These are phyloP conservation scores for Diorhabda sublineata DNA, from an alignment of 1,140 invertebrate genomes.

Conservation along the genomic window DNA sequence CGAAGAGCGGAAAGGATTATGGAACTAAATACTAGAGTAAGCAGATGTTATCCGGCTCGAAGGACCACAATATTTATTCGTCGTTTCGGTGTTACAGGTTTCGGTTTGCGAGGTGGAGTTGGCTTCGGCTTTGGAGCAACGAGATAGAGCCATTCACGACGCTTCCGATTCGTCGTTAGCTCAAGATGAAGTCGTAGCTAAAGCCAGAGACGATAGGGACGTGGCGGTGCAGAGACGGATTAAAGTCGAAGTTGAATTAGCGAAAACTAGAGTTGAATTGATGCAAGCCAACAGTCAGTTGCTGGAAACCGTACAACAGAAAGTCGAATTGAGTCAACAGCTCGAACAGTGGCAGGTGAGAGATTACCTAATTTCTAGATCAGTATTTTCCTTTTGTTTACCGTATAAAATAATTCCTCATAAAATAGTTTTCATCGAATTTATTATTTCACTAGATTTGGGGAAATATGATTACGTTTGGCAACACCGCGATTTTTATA, in stretches of 20 bases:
- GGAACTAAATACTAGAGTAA: conserved; percentile 75
- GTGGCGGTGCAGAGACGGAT: conserved; percentile 84
- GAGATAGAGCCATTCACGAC: conserved; percentile 73
- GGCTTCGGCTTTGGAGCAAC: conserved; percentile 71
- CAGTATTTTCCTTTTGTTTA: too few relatives aligned
- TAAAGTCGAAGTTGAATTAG: conserved; percentile 79
- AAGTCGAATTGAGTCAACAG: conserved; percentile 90
- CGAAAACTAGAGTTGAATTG: conserved; percentile 83
- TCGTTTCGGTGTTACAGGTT: conserved; percentile 50
- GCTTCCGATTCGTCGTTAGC: conserved; percentile 61
- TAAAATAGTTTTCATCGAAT: too few relatives aligned
- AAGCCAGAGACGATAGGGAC: conserved; percentile 80
- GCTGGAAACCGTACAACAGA: conserved; percentile 91
- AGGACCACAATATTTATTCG: neutral
- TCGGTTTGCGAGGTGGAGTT: conserved; percentile 80
- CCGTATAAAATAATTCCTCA: too few relatives aligned
- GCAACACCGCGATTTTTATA: too few relatives aligned
- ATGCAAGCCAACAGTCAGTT: conserved; percentile 91
- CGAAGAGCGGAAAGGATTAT: conserved; percentile 73
- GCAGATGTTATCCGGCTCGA: conserved; percentile 19
- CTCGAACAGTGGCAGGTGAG: conserved; percentile 92
- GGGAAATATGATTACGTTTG: too few relatives aligned
- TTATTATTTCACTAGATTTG: too few relatives aligned
- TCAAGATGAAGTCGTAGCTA: conserved; percentile 75
- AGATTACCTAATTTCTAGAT: neutral